Conservation (phyloP, 1,140 invertebrate species). For the Brachionus angularis region DNA sequence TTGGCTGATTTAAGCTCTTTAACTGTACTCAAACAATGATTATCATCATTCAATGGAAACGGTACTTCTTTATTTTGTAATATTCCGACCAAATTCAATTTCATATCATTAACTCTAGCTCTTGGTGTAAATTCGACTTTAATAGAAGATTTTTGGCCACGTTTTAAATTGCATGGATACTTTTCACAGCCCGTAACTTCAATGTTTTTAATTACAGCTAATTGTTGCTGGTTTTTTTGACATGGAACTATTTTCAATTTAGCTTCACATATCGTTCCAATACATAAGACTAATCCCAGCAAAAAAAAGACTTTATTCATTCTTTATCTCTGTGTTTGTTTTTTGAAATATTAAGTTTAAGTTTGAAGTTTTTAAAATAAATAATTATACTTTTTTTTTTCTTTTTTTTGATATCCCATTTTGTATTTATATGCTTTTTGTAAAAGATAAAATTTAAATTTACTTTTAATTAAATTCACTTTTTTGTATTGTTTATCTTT, state of each 20-base stretch:
- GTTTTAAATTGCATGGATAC: constrained; percentile 8
- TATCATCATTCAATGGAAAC: constrained; percentile 9
- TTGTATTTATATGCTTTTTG: no score
- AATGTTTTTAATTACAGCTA: background rate
- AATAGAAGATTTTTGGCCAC: constrained; percentile 6
- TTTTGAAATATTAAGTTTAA: no score
- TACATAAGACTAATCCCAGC: no score
- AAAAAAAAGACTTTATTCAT: no score
- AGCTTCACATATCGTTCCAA: no score
- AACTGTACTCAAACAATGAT: constrained; percentile 1
- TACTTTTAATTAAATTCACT: no score
- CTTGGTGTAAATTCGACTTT: background rate
- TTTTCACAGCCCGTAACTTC: constrained; percentile 5
- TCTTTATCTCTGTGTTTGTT: no score
- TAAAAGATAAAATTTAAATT: no score
- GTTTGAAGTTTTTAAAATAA: no score
- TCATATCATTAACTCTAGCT: background rate
- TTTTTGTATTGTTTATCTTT: no score
- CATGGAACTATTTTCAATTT: background rate
- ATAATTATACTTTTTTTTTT: no score
- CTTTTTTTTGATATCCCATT: no score
- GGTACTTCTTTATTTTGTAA: constrained; percentile 3
- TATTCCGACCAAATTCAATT: constrained; percentile 5
- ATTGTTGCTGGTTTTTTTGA: background rate
- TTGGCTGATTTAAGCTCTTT: background rate